Conservation (phyloP, 2,113 vertebrate species). For the Rhizomys pruinosus region DNA sequence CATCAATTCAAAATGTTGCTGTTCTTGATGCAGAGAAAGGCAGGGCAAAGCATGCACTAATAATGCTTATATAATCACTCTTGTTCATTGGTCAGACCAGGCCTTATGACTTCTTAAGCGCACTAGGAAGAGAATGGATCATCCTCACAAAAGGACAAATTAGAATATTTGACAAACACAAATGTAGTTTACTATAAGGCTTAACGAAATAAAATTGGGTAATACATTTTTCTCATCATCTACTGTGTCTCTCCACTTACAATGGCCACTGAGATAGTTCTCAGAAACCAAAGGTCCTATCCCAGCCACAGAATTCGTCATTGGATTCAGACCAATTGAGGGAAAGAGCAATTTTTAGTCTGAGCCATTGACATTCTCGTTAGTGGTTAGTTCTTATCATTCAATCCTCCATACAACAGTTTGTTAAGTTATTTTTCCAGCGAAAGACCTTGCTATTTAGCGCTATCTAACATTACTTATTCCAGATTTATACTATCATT, state of each 20-base stretch:
- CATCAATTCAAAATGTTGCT: background rate
- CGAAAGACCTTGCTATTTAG: slow-evolving; percentile 28
- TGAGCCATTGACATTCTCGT: background rate
- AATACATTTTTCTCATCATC: background rate
- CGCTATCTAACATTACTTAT: slow-evolving; percentile 2
- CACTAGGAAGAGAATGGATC: background rate
- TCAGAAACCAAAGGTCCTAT: slow-evolving; percentile 4
- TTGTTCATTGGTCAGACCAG: background rate
- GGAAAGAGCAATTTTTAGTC: slow-evolving; percentile 7
- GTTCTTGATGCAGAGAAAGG: background rate
- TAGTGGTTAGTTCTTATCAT: background rate
- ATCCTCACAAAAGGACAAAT: background rate
- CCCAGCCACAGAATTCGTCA: slow-evolving; percentile 4
- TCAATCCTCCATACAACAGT: background rate
- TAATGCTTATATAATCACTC: background rate
- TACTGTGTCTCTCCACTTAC: background rate
- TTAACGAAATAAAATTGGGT: slow-evolving; percentile 1
- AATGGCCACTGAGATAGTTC: background rate
- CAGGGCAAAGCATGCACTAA: background rate
- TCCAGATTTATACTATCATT: background rate
- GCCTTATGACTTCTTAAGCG: background rate
- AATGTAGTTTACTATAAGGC: background rate
- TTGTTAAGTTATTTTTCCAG: background rate
- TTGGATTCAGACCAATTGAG: background rate
- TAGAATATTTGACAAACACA: background rate